These are phyloP conservation scores for Sesia bembeciformis DNA, from an alignment of 2,888 invertebrate genomes.

Conservation along the genomic window DNA sequence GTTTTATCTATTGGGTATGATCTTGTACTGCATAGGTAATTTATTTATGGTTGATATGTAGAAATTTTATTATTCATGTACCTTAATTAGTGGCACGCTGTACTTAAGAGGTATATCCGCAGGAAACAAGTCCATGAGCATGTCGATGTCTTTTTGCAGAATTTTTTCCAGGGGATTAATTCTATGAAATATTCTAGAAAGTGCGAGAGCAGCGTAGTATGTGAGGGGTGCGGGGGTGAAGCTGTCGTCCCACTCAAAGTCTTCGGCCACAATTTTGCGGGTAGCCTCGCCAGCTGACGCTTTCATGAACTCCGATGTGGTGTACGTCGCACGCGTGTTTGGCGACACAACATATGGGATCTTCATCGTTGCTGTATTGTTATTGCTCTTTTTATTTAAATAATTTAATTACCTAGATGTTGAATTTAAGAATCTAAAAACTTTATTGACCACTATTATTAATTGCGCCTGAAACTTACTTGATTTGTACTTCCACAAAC, in stretches of 20 bases:
- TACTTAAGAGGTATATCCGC: conserved; percentile 73
- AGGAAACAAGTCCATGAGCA: conserved; percentile 76
- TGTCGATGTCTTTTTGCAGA: conserved; percentile 72
- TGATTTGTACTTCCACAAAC: too few relatives aligned
- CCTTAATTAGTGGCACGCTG: conserved; percentile 69
- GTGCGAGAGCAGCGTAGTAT: conserved; percentile 35
- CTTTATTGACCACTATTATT: too few relatives aligned
- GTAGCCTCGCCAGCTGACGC: conserved; percentile 30
- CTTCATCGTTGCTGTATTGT: conserved; percentile 35
- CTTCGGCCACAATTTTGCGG: conserved; percentile 49
- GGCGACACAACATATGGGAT: conserved; percentile 51
- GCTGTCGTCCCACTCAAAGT: conserved; percentile 59
- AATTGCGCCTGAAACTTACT: too few relatives aligned
- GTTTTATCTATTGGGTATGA: not conserved
- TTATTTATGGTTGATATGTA: not conserved
- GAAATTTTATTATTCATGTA: conserved; percentile 10
- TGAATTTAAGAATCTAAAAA: too few relatives aligned
- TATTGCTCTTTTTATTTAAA: not conserved
- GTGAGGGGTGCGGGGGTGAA: conserved; percentile 57
- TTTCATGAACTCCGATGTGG: conserved; percentile 33
- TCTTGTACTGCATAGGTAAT: not conserved
- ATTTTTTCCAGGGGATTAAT: conserved; percentile 70
- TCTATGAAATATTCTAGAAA: conserved; percentile 56
- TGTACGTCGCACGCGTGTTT: conserved; percentile 44
- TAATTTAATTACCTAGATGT: too few relatives aligned